These are phyloP conservation scores for Sepioteuthis lessoniana DNA, from an alignment of 2,888 invertebrate genomes.

Conservation along the genomic window DNA sequence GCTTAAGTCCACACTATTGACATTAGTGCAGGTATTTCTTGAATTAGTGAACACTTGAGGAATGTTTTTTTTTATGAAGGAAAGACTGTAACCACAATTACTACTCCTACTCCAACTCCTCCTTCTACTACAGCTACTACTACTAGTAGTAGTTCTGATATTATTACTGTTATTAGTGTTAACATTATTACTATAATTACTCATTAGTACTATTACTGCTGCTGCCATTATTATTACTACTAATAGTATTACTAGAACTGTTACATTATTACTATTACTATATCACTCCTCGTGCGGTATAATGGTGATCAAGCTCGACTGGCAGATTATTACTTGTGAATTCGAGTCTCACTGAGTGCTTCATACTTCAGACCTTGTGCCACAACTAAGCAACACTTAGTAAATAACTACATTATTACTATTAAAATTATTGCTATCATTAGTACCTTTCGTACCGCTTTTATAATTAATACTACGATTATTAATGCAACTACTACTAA, in stretches of 20 bases:
- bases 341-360: too few species aligned
- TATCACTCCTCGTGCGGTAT: too few species aligned
- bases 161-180: background rate
- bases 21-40: background rate
- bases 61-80: too few species aligned
- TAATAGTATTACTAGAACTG: too few species aligned
- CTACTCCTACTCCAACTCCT: background rate
- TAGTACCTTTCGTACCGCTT: background rate
- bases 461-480: background rate
- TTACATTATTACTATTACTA: too few species aligned
- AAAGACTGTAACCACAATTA: background rate
- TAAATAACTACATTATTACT: too few species aligned
- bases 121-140: background rate
- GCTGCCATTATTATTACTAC: background rate
- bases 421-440: too few species aligned
- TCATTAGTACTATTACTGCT: background rate
- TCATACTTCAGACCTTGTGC: too few species aligned
- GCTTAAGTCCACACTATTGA: background rate
- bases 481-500: background rate
- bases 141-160: background rate
- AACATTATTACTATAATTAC: background rate
- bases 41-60: too few species aligned
- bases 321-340: too few species aligned
- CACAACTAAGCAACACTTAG: too few species aligned
- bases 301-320: too few species aligned